Conservation (phyloP, 2,113 vertebrate genomes). For the Sceloporus tristichus region DNA sequence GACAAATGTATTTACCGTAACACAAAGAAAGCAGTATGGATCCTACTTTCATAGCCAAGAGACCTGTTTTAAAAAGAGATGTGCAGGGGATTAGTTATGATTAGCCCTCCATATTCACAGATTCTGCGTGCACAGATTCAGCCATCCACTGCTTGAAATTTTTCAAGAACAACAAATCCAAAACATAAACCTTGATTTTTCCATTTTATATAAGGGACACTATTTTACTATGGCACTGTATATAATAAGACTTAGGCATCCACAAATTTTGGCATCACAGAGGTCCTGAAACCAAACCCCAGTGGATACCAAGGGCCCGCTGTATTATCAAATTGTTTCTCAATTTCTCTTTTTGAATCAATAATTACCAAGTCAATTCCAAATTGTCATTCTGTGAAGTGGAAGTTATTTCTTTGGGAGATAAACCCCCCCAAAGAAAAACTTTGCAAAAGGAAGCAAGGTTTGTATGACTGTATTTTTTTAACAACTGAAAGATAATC, state of each 20-base stretch:
- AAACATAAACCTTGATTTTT: too few species aligned
- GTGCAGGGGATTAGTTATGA: slow-evolving; percentile 34
- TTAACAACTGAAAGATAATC: slow-evolving; percentile 72
- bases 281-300: too few species aligned
- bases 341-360: slow-evolving; percentile 30
- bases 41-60: slow-evolving; percentile 46
- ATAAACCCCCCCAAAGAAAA: slow-evolving; percentile 13
- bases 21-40: slow-evolving; percentile 60
- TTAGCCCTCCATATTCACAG: too few species aligned
- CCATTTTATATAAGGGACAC: too few species aligned
- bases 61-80: slow-evolving; percentile 60
- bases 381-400: slow-evolving; percentile 45
- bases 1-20: slow-evolving; percentile 56
- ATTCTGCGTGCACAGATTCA: too few species aligned
- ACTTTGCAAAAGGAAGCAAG: slow-evolving; percentile 70
- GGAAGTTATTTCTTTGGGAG: slow-evolving; percentile 55
- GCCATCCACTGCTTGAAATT: too few species aligned
- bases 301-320: too few species aligned
- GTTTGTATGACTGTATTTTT: slow-evolving; percentile 65
- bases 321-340: slow-evolving; percentile 16
- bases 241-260: too few species aligned
- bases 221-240: too few species aligned
- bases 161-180: too few species aligned
- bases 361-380: slow-evolving; percentile 33
- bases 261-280: too few species aligned